Conservation (phyloP, 2,113 vertebrate genomes). For the Periophthalmodon schlosseri region DNA sequence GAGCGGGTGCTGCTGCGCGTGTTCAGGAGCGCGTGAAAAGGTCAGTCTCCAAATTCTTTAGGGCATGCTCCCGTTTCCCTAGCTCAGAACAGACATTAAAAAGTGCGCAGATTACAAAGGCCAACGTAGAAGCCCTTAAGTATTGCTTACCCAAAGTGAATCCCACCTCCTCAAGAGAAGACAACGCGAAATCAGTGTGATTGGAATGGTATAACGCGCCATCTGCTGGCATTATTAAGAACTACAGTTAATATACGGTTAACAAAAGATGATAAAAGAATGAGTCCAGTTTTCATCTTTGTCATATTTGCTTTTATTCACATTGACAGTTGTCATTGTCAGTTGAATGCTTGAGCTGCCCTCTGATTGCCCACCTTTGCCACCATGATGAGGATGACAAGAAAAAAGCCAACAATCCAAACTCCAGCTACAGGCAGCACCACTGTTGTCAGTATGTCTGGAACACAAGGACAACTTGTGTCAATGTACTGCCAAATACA, state of each 20-base stretch:
- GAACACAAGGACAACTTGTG: conserved; percentile 5
- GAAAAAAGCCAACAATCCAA: conserved; percentile 68
- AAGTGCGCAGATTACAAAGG: background rate
- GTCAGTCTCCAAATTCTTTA: background rate
- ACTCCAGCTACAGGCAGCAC: conserved; percentile 62
- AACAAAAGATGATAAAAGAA: background rate
- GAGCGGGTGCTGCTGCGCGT: background rate
- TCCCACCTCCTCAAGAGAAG: conserved; percentile 3
- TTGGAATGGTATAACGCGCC: conserved; percentile 11
- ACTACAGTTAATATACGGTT: background rate
- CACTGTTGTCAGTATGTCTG: conserved; percentile 56
- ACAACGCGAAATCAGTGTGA: background rate
- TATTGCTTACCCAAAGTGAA: background rate
- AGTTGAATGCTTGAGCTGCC: conserved; percentile 1
- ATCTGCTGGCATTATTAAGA: conserved; percentile 17
- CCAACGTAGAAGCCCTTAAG: background rate
- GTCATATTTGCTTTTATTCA: conserved; percentile 33
- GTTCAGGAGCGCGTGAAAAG: background rate
- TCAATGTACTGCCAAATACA: background rate
- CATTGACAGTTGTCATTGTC: background rate
- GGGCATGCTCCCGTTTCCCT: background rate
- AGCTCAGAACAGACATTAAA: background rate
- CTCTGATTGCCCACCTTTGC: conserved; percentile 63
- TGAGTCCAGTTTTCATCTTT: background rate
- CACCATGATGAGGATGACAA: conserved; percentile 66